Evolutionary conservation across 2,797 vertebrate species (phyloP), one percentile per base, ranked within the genome.

Genomic region (Sebastes hubbsi): DNA sequence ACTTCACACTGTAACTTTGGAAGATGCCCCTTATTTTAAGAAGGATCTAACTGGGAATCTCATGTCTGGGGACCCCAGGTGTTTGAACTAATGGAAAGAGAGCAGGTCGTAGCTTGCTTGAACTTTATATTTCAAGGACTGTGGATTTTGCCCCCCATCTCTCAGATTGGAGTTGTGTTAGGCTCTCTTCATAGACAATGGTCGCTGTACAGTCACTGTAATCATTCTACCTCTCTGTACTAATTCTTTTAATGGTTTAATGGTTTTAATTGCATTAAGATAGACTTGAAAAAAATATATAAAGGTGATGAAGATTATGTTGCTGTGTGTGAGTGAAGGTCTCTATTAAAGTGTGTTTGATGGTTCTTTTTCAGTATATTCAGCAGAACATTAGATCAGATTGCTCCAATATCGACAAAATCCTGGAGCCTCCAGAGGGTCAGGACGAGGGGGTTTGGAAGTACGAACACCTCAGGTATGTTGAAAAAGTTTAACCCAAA

Each of bases 361-460:
- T 75, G 1, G 70, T 76, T 93, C 70, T 84, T 13, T 88, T 84
- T 68, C 91, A 99, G 98, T 99, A 99, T 89, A 99, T 99, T 82
- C 98, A 99, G 84, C 98, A 99, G 92, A 99, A 99, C 82, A 99
- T 99, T 87, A 96, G 98, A 80, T 97, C 97, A 22, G 98, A 99
- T 89, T 99, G 98, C 89, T 98, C 98, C 83, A 99, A 99, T 93
- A 99, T 98, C 70, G 98, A 99, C 91, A 98, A 99, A 95, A 99
- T 99, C 93, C 96, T 99, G 89, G 98, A 99, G 87, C 98, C 98
- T 83, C 98, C 98, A 0, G 98, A 99, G 93, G 98, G 98, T 59
- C 98, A 99, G 94, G 98, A 99, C 87, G 98, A 99, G 93, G 98
- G 98, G 0, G 98, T 99, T 4, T 99, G 98, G 98, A 99, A 99